Percentiles rank a stretch among this genome's conserved stretches.
These are phyloP conservation scores for Mythimna loreyi DNA, from an alignment of 2,888 invertebrate genomes.

Conservation along the genomic window DNA sequence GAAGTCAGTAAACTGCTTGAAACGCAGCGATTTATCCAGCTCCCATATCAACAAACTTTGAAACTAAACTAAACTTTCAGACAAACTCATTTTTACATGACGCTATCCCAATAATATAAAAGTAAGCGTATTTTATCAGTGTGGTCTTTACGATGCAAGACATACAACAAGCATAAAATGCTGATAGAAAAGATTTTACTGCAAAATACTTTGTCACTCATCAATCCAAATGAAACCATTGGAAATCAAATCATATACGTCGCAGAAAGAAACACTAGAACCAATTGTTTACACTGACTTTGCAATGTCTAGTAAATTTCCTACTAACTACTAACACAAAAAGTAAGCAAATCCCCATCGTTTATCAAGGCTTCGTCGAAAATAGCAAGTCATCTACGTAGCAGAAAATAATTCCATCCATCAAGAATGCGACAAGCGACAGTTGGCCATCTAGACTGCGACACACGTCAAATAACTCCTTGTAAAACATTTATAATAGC, in stretches of 20 bases:
- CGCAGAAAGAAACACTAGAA: background rate
- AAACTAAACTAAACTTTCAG: conserved; percentile 71
- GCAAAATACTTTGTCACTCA: conserved; percentile 2
- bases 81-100: conserved; percentile 77
- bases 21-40: conserved; percentile 80
- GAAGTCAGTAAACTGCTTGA: conserved; percentile 77
- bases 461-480: conserved; percentile 76
- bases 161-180: conserved; percentile 47
- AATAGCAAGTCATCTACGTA: conserved; percentile 81
- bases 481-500: conserved; percentile 74
- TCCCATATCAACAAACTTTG: conserved; percentile 79
- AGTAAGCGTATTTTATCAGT: conserved; percentile 66
- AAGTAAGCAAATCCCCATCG: conserved; percentile 45
- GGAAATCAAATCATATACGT: background rate
- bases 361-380: conserved; percentile 68
- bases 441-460: conserved; percentile 67
- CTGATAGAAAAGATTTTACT: conserved; percentile 34
- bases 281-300: conserved; percentile 10
- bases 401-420: conserved; percentile 78
- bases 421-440: conserved; percentile 71
- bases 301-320: conserved; percentile 59
- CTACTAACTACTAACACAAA: conserved; percentile 15
- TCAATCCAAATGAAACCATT: conserved; percentile 38
- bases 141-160: conserved; percentile 43
- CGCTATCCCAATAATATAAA: conserved; percentile 76